These are phyloP conservation scores for Euthynnus affinis DNA, from an alignment of 2,797 vertebrate species.

Conservation along the genomic window DNA sequence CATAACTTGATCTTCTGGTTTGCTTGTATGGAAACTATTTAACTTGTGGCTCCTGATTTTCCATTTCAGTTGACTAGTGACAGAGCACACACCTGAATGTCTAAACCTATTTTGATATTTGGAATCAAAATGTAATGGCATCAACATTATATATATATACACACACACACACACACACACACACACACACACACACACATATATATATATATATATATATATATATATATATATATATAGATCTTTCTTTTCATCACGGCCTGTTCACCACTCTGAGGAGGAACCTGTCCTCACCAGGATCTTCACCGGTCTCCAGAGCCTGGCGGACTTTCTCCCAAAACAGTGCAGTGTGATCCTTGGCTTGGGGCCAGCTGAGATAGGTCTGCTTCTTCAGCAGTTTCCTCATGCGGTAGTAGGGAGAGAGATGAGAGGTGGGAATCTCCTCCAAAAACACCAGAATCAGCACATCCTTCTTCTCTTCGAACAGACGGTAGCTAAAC, in stretches of 20 bases:
- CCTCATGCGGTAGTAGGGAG: conserved; percentile 83
- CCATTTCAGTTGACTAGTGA: neutral
- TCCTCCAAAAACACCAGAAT: conserved; percentile 85
- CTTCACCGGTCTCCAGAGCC: conserved; percentile 64
- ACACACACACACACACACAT: no score
- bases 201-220: no score
- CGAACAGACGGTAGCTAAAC: conserved; percentile 83
- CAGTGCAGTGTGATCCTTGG: conserved; percentile 53
- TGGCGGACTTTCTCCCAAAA: conserved; percentile 85
- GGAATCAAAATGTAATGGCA: no score
- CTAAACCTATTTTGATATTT: neutral
- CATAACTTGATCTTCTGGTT: conserved; percentile 9
- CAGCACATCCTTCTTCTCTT: conserved; percentile 84
- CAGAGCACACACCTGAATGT: no score
- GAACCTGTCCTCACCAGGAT: conserved; percentile 25
- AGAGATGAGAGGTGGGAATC: conserved; percentile 72
- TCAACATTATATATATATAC: neutral
- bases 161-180: no score
- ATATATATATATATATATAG: no score
- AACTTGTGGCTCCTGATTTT: neutral
- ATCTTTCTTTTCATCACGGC: neutral
- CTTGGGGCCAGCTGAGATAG: conserved; percentile 83
- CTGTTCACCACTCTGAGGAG: conserved; percentile 35
- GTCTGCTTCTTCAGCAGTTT: conserved; percentile 81
- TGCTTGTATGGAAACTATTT: neutral